Conservation (phyloP, 2,888 invertebrate species). For the Trilocha varians region DNA sequence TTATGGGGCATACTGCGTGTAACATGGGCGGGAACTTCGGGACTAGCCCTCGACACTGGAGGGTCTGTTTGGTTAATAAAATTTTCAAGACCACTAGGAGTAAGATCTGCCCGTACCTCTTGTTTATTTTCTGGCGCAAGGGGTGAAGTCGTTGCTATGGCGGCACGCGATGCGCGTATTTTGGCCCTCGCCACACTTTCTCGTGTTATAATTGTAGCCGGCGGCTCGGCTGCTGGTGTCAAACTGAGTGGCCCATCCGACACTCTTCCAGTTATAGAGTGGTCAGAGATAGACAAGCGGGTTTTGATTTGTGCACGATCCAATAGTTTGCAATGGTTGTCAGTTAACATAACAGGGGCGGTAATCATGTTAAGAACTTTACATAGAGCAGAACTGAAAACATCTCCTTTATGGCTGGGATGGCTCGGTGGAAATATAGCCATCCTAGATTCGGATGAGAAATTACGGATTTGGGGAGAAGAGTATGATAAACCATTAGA, state of each 20-base stretch:
- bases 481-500: constrained; percentile 89
- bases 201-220: constrained; percentile 77
- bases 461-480: constrained; percentile 90
- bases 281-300: constrained; percentile 83
- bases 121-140: constrained; percentile 97
- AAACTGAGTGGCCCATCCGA: constrained; percentile 82
- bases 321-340: constrained; percentile 87
- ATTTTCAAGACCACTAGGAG: constrained; percentile 90
- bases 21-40: constrained; percentile 62
- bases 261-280: constrained; percentile 91
- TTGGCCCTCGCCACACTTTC: constrained; percentile 96
- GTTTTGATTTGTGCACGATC: constrained; percentile 93
- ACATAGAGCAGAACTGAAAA: constrained; percentile 79
- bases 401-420: constrained; percentile 78
- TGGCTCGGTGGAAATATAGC: constrained; percentile 86
- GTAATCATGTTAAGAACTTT: constrained; percentile 71
- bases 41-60: constrained; percentile 84
- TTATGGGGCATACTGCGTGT: constrained; percentile 61
- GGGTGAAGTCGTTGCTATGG: constrained; percentile 81
- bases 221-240: constrained; percentile 52
- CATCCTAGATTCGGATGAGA: constrained; percentile 88
- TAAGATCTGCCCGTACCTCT: constrained; percentile 89
- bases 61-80: constrained; percentile 96
- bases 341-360: constrained; percentile 70
- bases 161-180: constrained; percentile 68